A percentile compares a stretch with the other conserved stretches of the same genome.
Conservation (phyloP, 2,113 vertebrate species). For the Anthoscopus minutus region DNA sequence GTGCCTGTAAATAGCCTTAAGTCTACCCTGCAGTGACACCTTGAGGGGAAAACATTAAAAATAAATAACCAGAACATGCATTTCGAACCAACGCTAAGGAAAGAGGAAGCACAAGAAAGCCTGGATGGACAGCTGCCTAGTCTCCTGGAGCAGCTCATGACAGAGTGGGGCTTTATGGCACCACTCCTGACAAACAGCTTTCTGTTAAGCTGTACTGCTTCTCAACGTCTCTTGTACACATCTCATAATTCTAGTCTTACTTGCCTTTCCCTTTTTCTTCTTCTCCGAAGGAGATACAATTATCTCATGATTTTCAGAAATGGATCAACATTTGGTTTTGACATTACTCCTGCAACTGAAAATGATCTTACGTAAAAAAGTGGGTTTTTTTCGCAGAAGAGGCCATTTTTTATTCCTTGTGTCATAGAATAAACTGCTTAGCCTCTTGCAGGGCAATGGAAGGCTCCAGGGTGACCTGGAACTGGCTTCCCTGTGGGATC, state of each 20-base stretch:
- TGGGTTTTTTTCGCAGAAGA: neutral
- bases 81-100: neutral
- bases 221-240: neutral
- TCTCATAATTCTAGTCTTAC: neutral
- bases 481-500: too few relatives aligned
- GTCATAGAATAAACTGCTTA: neutral
- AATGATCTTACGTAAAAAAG: neutral
- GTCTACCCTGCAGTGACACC: slow-evolving; percentile 61
- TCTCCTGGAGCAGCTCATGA: neutral
- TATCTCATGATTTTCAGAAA: neutral
- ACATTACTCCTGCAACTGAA: neutral
- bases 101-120: neutral
- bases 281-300: neutral
- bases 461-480: neutral
- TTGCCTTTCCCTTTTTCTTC: neutral
- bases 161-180: neutral
- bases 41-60: slow-evolving; percentile 55
- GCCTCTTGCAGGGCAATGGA: neutral
- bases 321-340: neutral
- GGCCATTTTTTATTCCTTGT: neutral
- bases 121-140: neutral
- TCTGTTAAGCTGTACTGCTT: neutral
- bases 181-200: neutral
- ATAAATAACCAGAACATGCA: neutral
- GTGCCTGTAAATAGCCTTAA: neutral